Conservation (phyloP, 2,888 invertebrate genomes). For the Ferdinandea cuprea region DNA sequence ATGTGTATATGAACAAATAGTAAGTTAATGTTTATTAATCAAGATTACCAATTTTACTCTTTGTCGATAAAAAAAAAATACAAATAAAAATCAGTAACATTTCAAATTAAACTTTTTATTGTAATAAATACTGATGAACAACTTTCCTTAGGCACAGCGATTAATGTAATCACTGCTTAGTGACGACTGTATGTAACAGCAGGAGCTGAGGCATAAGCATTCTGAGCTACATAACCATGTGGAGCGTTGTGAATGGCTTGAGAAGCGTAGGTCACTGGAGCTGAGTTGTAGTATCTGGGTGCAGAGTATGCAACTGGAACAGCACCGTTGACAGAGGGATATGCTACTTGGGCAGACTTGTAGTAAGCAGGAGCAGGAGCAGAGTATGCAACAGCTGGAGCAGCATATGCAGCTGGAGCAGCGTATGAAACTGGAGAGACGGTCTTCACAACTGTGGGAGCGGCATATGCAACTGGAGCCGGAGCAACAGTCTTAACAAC, state of each 20-base stretch:
- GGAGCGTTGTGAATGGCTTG: constrained; percentile 4
- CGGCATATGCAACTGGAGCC: constrained; percentile 65
- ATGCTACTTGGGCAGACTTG: neutral
- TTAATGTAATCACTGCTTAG: constrained; percentile 14
- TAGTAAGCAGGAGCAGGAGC: constrained; percentile 55
- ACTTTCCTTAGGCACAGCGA: constrained; percentile 27
- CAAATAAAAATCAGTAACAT: no score
- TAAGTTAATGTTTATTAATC: no score
- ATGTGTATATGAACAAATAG: no score
- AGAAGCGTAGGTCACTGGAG: constrained; percentile 1
- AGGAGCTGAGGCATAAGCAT: constrained; percentile 8
- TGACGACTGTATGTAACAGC: constrained; percentile 24
- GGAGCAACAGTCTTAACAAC: constrained; percentile 45
- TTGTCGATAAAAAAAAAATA: no score
- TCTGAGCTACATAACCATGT: neutral
- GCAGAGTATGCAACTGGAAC: constrained; percentile 69
- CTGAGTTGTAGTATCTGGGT: constrained; percentile 21
- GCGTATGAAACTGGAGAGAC: constrained; percentile 37
- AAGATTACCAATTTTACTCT: no score
- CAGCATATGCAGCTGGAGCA: constrained; percentile 46
- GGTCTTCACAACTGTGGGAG: constrained; percentile 59
- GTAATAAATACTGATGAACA: constrained; percentile 47
- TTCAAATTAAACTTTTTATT: constrained; percentile 29
- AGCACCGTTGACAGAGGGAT: constrained; percentile 31
- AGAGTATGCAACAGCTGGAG: constrained; percentile 24